Conservation (phyloP, 2,113 vertebrate species). For the Danionella cerebrum region DNA sequence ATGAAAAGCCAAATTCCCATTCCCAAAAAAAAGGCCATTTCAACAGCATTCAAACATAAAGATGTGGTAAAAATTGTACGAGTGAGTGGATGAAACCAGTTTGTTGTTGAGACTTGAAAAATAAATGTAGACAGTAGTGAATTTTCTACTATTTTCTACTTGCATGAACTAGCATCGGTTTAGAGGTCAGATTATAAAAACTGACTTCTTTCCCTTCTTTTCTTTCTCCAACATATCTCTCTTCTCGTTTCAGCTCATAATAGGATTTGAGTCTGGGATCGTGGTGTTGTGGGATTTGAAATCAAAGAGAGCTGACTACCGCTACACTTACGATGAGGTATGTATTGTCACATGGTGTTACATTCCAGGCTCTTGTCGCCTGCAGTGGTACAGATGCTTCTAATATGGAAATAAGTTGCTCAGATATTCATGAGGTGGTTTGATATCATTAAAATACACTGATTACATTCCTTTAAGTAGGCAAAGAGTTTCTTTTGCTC, state of each 20-base stretch:
- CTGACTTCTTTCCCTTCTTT: neutral
- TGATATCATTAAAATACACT: neutral
- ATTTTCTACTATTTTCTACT: neutral
- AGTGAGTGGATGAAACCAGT: too few species aligned
- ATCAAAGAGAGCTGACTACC: constrained; percentile 97
- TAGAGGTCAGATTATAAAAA: neutral
- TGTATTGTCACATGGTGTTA: constrained; percentile 31
- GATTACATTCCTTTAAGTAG: neutral
- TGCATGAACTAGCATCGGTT: constrained; percentile 12
- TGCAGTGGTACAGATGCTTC: neutral
- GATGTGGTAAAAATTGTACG: too few species aligned
- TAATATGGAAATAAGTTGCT: constrained; percentile 11
- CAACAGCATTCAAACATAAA: too few species aligned
- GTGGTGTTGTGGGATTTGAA: constrained; percentile 97
- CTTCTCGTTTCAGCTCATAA: constrained; percentile 78
- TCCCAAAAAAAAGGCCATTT: too few species aligned
- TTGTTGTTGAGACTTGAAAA: too few species aligned
- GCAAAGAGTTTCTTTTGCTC: neutral
- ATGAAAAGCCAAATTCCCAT: too few species aligned
- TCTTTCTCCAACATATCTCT: neutral
- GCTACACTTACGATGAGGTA: constrained; percentile 98
- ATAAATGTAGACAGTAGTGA: too few species aligned
- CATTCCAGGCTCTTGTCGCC: neutral
- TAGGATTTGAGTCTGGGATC: constrained; percentile 96
- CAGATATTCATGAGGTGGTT: constrained; percentile 29